Evolutionary conservation across 1,140 invertebrate genomes (phyloP).

Genomic region (Parasteatoda tepidariorum): DNA sequence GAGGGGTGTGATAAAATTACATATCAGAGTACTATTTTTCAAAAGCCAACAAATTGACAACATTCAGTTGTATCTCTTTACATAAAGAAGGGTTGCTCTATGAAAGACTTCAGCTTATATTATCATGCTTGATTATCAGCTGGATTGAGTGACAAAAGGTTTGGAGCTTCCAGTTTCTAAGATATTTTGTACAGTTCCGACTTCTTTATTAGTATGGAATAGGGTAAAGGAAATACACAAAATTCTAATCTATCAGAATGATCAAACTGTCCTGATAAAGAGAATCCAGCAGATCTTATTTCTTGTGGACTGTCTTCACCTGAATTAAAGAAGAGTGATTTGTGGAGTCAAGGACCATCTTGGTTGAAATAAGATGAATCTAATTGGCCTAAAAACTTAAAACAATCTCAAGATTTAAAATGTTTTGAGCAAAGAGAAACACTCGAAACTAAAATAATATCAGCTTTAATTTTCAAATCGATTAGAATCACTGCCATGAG

Average conservation of each 20-base stretch:
- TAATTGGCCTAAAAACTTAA: not conserved
- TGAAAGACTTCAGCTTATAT: not conserved
- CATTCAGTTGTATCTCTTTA: not conserved
- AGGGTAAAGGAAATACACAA: not conserved
- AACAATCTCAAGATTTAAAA: not conserved
- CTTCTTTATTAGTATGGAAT: not conserved
- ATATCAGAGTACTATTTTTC: not conserved
- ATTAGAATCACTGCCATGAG: not conserved
- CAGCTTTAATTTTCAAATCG: not conserved
- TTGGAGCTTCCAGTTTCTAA: not conserved
- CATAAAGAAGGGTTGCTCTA: not conserved
- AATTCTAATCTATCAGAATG: not conserved
- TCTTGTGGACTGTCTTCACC: not conserved
- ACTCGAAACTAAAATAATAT: not conserved
- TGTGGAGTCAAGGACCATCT: not conserved
- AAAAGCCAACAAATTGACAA: not conserved
- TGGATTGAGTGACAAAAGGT: not conserved
- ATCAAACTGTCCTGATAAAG: not conserved
- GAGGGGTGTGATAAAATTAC: not conserved
- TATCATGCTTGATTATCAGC: not conserved
- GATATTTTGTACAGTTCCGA: not conserved
- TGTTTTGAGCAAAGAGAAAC: not conserved
- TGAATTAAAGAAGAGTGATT: not conserved
- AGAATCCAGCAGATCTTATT: not conserved
- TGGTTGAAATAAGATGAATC: not conserved